Conservation (phyloP, 2,113 vertebrate genomes). For the Syrmaticus mikado region DNA sequence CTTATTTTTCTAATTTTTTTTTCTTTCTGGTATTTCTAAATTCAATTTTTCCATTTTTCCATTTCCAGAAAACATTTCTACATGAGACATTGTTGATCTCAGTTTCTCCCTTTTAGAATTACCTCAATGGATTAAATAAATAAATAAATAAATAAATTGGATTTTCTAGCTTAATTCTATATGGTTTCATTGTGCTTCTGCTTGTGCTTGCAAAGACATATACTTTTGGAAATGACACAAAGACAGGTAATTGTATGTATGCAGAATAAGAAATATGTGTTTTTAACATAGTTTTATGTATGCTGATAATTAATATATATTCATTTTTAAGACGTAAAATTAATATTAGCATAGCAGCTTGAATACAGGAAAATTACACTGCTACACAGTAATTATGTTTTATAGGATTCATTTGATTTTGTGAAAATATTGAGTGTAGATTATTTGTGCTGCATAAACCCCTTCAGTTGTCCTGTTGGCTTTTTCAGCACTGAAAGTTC, state of each 20-base stretch:
- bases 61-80: not conserved
- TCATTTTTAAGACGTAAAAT: not conserved
- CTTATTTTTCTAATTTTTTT: not conserved
- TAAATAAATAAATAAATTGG: not conserved
- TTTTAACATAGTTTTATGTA: not conserved
- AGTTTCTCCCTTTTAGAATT: not conserved
- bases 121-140: not conserved
- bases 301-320: not conserved
- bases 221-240: not conserved
- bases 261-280: not conserved
- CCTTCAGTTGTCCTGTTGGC: not conserved
- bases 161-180: not conserved
- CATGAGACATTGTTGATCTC: not conserved
- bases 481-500: not conserved
- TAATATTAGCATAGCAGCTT: not conserved
- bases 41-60: not conserved
- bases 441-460: slow-evolving; percentile 6
- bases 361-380: not conserved
- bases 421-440: not conserved
- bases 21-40: not conserved
- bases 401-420: not conserved
- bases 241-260: not conserved
- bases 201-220: not conserved
- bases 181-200: not conserved
- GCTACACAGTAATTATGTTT: not conserved